These are phyloP conservation scores for Bostrychus sinensis DNA, from an alignment of 2,113 vertebrate genomes.

Conservation along the genomic window DNA sequence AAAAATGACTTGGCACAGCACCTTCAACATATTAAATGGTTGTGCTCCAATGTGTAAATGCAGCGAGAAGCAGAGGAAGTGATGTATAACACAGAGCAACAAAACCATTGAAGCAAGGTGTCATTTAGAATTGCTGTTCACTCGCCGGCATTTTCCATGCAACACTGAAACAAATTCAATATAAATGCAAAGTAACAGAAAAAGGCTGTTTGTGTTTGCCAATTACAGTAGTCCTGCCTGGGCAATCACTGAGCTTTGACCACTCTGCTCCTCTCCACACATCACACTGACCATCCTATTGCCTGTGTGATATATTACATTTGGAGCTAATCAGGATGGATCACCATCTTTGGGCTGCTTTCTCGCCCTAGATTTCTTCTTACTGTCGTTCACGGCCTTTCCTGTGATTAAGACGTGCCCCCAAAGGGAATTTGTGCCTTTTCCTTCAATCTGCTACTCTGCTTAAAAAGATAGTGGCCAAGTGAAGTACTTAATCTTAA, in stretches of 20 bases:
- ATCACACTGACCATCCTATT: constrained; percentile 36
- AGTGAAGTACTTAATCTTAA: not conserved
- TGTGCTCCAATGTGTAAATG: constrained; percentile 16
- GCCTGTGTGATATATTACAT: constrained; percentile 52
- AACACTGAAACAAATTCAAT: constrained; percentile 60
- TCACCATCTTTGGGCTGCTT: constrained; percentile 41
- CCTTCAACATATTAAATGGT: constrained; percentile 13
- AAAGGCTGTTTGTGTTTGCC: constrained; percentile 51
- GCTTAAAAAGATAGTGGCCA: constrained; percentile 16
- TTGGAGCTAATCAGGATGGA: constrained; percentile 63
- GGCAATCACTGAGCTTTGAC: constrained; percentile 23
- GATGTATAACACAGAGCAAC: constrained; percentile 40
- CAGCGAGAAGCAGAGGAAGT: constrained; percentile 1
- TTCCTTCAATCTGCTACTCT: constrained; percentile 15
- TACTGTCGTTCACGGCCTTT: constrained; percentile 13
- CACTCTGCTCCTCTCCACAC: constrained; percentile 30
- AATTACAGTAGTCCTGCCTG: constrained; percentile 45
- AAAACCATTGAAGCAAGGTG: constrained; percentile 24
- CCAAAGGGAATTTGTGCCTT: constrained; percentile 37
- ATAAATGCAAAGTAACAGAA: constrained; percentile 74
- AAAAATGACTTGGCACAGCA: constrained; percentile 30
- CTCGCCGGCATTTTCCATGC: constrained; percentile 37
- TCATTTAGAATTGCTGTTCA: constrained; percentile 41
- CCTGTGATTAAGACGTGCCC: constrained; percentile 42
- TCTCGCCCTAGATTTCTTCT: constrained; percentile 34